Conservation (phyloP, 1,140 invertebrate genomes). For the Eufriesea mexicana region DNA sequence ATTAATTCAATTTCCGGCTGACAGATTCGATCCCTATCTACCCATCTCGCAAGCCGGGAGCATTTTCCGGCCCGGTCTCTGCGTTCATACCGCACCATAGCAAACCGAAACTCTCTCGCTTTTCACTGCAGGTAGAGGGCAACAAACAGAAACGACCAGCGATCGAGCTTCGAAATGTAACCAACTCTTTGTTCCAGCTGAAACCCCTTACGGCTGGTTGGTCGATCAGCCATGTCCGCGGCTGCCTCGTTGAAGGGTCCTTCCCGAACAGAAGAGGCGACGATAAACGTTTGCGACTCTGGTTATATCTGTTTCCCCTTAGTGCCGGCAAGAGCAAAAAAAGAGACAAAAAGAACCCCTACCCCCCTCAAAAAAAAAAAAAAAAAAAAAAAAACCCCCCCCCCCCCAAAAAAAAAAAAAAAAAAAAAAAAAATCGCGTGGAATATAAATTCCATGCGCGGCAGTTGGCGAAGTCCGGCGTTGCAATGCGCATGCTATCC, state of each 20-base stretch:
- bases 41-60: too few relatives aligned
- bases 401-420: constrained; percentile 21
- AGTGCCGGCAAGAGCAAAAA: neutral
- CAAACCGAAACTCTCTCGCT: neutral
- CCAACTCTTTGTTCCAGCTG: neutral
- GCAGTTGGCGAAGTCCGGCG: constrained; percentile 66
- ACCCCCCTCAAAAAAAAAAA: too few relatives aligned
- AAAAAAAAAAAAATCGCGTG: neutral
- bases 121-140: neutral
- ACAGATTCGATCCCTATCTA: too few relatives aligned
- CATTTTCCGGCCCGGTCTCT: too few relatives aligned
- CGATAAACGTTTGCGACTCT: constrained; percentile 5
- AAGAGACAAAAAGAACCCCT: too few relatives aligned
- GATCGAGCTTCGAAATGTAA: neutral
- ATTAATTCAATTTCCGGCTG: too few relatives aligned
- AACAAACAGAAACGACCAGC: neutral
- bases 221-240: neutral
- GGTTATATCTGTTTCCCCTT: constrained; percentile 2
- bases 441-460: constrained; percentile 70
- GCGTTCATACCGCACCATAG: too few relatives aligned
- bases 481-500: constrained; percentile 76
- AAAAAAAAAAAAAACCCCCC: too few relatives aligned
- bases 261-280: constrained; percentile 18
- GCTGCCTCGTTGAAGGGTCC: neutral
- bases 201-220: neutral